phyloP scores from a whole-genome alignment of 2,113 vertebrate species.

The Neofelis nebulosa region DNA sequence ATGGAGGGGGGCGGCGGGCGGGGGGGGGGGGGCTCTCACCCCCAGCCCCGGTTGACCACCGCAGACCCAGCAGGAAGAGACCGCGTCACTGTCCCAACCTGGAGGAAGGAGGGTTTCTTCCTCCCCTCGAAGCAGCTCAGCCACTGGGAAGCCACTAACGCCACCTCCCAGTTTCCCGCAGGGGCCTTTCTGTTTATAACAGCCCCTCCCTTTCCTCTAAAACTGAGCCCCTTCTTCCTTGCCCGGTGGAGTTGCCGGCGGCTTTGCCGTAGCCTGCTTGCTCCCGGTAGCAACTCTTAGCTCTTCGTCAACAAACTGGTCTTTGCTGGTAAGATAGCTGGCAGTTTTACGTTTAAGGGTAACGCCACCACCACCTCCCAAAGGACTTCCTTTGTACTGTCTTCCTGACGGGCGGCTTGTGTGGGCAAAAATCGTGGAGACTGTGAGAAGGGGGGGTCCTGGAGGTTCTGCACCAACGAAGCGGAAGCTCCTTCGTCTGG shows the following conservation, averaged over 20 bases:
- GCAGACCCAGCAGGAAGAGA: background rate
- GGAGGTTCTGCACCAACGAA: background rate
- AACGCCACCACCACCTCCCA: background rate
- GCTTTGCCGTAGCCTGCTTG: background rate
- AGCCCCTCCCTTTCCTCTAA: background rate
- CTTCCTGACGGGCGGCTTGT: too few relatives aligned
- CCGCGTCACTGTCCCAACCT: rapidly evolving
- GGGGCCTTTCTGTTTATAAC: background rate
- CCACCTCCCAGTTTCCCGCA: background rate
- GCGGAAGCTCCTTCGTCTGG: background rate
- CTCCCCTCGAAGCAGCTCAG: background rate
- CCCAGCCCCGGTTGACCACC: background rate
- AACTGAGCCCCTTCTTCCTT: background rate
- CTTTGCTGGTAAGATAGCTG: background rate
- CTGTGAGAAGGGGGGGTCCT: background rate
- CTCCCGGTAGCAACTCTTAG: background rate
- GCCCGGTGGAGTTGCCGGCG: background rate
- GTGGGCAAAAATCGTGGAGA: background rate
- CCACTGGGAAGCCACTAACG: background rate
- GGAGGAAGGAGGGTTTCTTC: background rate
- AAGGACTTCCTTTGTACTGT: background rate
- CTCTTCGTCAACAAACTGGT: background rate
- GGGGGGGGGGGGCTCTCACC: background rate
- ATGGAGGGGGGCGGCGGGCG: background rate
- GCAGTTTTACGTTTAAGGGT: background rate